Base-by-base conservation (phyloP, 1,140 invertebrate genomes). In the Nephotettix cincticeps region DNA sequence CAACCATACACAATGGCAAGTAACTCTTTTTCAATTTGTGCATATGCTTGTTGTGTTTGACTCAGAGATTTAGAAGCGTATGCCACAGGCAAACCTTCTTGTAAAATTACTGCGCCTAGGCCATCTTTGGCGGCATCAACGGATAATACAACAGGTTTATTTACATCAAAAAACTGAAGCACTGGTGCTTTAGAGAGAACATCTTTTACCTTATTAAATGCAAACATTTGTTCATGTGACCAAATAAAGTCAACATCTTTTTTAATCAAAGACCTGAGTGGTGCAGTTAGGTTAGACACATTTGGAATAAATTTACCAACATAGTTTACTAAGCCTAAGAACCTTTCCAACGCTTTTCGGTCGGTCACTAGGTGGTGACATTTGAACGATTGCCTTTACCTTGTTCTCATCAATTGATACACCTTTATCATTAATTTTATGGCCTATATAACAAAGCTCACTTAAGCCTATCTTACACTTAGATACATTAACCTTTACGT, bases 1-100 rank as follows among this genome's bases (percentile, higher is more conserved):
- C 68, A 75, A 17, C 73, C 75, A 72, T 73, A 79, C 32, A 73
- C 69, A 6, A 84, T 76, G 54, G 77, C 79, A 3, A 82, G 72
- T 1, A 76, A 73, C 75, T 84, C 82, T n/a, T n/a, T n/a, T n/a
- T n/a, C n/a, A n/a, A n/a, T n/a, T n/a, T n/a, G n/a, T n/a, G n/a
- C n/a, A n/a, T n/a, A n/a, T n/a, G n/a, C n/a, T 43, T 43, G 40
- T 43, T 43, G 40, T 11, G n/a, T 43, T 43, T 43, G 40, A 43
- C n/a, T 43, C 9, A 43, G n/a, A 11, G 40, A 9, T 43, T 43
- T 43, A 43, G 40, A 43, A n/a, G 40, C 40, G n/a, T 43, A 43
- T 43, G 40, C 40, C n/a, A 43, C 40, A 43, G 40, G 40, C 9
- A 43, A n/a, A 43, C n/a, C n/a, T 11, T 43, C n/a, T n/a, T 43